Percentiles rank a stretch among this genome's conserved stretches.
Conservation (phyloP, 1,140 invertebrate species). For the Apis florea region DNA sequence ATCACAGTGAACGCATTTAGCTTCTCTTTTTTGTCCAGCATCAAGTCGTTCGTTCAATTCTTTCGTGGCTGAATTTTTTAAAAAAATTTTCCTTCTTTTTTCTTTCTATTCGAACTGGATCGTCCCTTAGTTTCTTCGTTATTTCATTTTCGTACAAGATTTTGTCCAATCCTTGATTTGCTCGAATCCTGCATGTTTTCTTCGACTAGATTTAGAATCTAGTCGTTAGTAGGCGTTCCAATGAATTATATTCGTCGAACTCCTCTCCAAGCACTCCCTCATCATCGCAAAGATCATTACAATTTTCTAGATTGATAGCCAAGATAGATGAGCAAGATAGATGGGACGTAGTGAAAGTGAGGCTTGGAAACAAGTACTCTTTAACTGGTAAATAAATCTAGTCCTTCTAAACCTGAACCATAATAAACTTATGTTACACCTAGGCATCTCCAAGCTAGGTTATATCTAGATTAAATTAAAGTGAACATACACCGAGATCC, state of each 20-base stretch:
- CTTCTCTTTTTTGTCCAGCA: too few species aligned
- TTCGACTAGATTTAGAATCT: neutral
- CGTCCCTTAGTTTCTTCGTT: too few species aligned
- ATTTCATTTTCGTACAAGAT: neutral
- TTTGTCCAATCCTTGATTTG: neutral
- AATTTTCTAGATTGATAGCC: constrained; percentile 29
- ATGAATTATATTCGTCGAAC: constrained; percentile 15
- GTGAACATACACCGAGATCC: neutral
- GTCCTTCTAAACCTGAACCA: neutral
- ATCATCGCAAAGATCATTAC: constrained; percentile 7
- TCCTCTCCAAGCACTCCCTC: neutral
- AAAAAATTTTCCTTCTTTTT: too few species aligned
- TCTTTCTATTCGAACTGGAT: too few species aligned
- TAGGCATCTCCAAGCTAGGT: neutral
- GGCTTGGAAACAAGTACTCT: constrained; percentile 22
- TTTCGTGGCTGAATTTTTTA: too few species aligned
- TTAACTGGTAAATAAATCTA: constrained; percentile 33
- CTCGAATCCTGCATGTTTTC: neutral
- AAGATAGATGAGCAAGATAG: constrained; percentile 33
- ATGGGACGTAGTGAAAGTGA: constrained; percentile 23
- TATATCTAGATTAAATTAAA: constrained; percentile 24
- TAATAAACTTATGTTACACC: constrained; percentile 11
- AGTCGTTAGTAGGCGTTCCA: neutral
- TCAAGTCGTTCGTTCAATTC: too few species aligned
- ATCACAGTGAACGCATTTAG: too few species aligned